A percentile compares a stretch with the other conserved stretches of the same genome.
Conservation (phyloP, 2,888 invertebrate genomes). For the Melinopterus prodromus region DNA sequence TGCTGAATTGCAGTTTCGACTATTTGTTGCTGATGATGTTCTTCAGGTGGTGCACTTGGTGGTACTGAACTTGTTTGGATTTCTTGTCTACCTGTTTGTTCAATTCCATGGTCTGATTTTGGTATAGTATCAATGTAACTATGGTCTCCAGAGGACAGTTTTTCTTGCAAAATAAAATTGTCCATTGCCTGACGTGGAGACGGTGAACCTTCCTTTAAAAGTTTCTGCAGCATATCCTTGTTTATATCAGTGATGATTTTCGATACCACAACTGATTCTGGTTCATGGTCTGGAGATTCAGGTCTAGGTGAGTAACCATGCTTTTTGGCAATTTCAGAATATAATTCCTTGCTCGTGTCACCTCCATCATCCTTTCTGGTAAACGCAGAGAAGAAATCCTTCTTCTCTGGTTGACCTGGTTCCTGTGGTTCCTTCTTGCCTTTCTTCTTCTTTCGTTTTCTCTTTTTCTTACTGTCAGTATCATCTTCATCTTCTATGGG, state of each 20-base stretch:
- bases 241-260: constrained; percentile 52
- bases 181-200: constrained; percentile 31
- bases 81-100: not conserved
- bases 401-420: constrained; percentile 42
- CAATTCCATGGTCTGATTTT: not conserved
- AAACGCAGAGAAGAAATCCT: constrained; percentile 49
- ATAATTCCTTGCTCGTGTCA: constrained; percentile 51
- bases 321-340: constrained; percentile 53
- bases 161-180: constrained; percentile 36
- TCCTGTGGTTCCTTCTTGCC: constrained; percentile 46
- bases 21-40: not conserved
- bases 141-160: constrained; percentile 29
- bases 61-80: constrained; percentile 8
- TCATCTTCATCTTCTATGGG: constrained; percentile 44
- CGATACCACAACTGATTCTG: constrained; percentile 47
- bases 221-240: constrained; percentile 47
- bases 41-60: constrained; percentile 6
- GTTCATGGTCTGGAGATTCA: constrained; percentile 37
- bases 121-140: not conserved
- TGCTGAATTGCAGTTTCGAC: not conserved
- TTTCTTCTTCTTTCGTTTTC: constrained; percentile 42
- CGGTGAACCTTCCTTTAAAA: constrained; percentile 30
- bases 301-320: constrained; percentile 50
- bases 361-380: constrained; percentile 47
- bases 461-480: constrained; percentile 30